phyloP scores from a whole-genome alignment of 2,888 invertebrate species.

The Ganaspis brasiliensis region DNA sequence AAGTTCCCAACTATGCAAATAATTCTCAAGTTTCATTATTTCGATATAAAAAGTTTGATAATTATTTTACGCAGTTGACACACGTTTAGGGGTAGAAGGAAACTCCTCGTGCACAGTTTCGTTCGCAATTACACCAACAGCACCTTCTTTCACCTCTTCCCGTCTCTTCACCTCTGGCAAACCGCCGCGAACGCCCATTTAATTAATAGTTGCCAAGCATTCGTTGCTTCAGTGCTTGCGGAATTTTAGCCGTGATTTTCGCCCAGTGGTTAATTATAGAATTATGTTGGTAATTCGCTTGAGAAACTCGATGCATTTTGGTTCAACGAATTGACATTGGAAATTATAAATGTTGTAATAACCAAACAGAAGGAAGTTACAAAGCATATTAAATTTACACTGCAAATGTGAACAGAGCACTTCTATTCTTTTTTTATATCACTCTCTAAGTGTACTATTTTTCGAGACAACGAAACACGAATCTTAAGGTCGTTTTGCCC shows the following conservation, averaged over 20 bases:
- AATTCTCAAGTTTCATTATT: constrained; percentile 52
- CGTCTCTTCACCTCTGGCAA: constrained; percentile 29
- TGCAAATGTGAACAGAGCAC: neutral
- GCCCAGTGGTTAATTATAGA: constrained; percentile 39
- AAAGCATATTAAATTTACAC: neutral
- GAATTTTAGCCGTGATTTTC: constrained; percentile 44
- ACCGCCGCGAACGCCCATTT: constrained; percentile 46
- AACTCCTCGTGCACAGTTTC: constrained; percentile 31
- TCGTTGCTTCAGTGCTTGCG: constrained; percentile 44
- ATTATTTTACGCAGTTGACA: constrained; percentile 27
- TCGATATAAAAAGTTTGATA: constrained; percentile 5
- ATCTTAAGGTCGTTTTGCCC: no score
- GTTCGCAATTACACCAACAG: constrained; percentile 40
- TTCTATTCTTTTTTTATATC: no score
- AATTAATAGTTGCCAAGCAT: constrained; percentile 48
- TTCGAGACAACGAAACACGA: no score
- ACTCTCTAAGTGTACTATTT: no score
- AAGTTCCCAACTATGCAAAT: constrained; percentile 48
- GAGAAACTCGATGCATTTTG: constrained; percentile 20
- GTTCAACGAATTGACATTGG: neutral
- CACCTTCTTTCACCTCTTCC: constrained; percentile 24
- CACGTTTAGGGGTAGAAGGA: neutral
- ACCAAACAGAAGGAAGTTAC: neutral
- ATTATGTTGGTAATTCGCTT: constrained; percentile 30
- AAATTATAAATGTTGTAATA: neutral